Base-by-base conservation (phyloP, 2,797 vertebrate species). In the Glyptemys insculpta region DNA sequence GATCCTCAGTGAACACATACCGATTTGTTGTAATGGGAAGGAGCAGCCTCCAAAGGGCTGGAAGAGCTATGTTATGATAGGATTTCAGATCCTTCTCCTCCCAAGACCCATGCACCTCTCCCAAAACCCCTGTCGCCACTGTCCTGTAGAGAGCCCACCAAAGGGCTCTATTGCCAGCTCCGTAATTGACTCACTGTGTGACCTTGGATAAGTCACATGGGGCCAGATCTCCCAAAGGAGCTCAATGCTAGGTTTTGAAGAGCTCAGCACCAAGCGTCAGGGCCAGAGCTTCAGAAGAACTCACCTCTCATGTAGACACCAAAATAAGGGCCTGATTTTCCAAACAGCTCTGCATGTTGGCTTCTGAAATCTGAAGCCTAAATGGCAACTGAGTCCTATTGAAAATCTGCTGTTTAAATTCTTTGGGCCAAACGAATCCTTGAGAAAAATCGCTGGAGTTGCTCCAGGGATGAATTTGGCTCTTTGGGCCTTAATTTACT, bases 351-450 rank as follows among this genome's bases (percentile, higher is more conserved):
- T 4, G 5, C 3, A 12, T 1, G 3, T n/a, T 68, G 34, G 62
- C 41, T 74, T 74, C 23, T 14, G 10, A 74, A 0, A 0, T 47
- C 59, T 44, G 86, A 25, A 85, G 52, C 18, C 1, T 0, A 1
- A 0, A 2, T 0, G 0, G 44, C 52, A 81, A 56, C 49, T 14
- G 59, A 59, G 21, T 59, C 7, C 81, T 0, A 0, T 29, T 44
- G 57, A 83, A 91, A 89, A 14, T 1, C 10, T 0, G 0, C 52
- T 23, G 23, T 5, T 94, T 82, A 85, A 56, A 29, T 50, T 90
- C 41, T 10, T 50, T 47, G 37, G 34, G 5, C 53, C 41, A 53
- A 89, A 68, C 31, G 34, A 12, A 56, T 34, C 47, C 19, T 47
- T 0, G 0, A 25, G 15, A 44, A 72, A 82, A 12, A 47, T 37